Percentiles rank a stretch among this genome's conserved stretches.
Conservation (phyloP, 2,113 vertebrate species). For the Ornithorhynchus anatinus region DNA sequence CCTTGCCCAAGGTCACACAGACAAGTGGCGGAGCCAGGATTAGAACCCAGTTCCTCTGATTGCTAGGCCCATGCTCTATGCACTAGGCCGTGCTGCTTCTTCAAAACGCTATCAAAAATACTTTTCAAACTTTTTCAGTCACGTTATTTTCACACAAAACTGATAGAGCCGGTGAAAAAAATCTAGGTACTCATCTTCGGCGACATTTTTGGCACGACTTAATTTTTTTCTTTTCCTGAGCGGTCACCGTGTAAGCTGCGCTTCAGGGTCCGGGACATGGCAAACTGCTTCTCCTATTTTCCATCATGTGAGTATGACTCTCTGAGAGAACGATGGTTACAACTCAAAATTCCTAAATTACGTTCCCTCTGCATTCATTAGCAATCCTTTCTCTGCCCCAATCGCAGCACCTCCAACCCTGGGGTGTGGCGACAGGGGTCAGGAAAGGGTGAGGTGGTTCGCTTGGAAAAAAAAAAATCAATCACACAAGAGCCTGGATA, state of each 20-base stretch:
- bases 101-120: too few relatives aligned
- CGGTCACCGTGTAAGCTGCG: neutral
- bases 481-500: too few relatives aligned
- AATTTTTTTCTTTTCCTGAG: conserved; percentile 33
- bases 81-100: too few relatives aligned
- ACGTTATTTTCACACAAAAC: conserved; percentile 37
- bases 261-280: conserved; percentile 36
- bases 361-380: conserved; percentile 22
- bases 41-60: too few relatives aligned
- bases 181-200: neutral
- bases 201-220: conserved; percentile 32
- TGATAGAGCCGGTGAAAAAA: neutral
- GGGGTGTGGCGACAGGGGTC: too few relatives aligned
- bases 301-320: conserved; percentile 33
- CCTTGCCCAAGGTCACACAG: too few relatives aligned
- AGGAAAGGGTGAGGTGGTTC: too few relatives aligned
- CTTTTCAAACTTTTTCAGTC: conserved; percentile 32
- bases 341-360: conserved; percentile 29
- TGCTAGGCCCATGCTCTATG: too few relatives aligned
- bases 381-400: conserved; percentile 38
- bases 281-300: conserved; percentile 34
- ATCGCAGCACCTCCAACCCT: conserved; percentile 16
- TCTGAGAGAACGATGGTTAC: neutral
- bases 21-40: too few relatives aligned
- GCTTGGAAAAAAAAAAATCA: too few relatives aligned